Conservation (phyloP, 2,113 vertebrate species). For the Rhinopithecus roxellana region DNA sequence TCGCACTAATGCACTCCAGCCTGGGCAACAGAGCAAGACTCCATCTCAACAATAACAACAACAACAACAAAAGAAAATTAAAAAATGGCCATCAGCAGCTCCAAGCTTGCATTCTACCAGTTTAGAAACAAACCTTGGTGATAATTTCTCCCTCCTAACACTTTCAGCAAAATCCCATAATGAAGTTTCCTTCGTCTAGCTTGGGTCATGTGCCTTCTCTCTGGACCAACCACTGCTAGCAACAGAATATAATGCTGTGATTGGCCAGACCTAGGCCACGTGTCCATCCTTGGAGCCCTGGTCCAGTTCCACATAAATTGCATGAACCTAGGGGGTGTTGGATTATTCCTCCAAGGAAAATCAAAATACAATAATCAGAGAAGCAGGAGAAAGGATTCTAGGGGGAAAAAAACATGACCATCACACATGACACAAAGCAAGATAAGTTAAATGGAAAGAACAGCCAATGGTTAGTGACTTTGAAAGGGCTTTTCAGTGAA, state of each 20-base stretch:
- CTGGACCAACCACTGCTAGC: background rate
- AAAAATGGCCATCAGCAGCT: background rate
- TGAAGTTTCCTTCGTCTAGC: background rate
- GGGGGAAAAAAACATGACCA: background rate
- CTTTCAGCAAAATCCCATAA: background rate
- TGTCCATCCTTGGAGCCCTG: background rate
- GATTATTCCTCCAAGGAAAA: background rate
- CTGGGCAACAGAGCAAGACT: too few relatives aligned
- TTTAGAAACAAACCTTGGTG: background rate
- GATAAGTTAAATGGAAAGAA: background rate
- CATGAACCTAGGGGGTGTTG: background rate
- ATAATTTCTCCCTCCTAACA: background rate
- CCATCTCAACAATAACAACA: too few relatives aligned
- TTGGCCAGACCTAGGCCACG: background rate
- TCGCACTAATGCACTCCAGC: too few relatives aligned
- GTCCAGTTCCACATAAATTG: background rate
- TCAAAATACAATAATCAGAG: background rate
- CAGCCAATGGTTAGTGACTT: background rate
- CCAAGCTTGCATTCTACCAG: background rate
- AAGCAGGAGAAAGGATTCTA: background rate
- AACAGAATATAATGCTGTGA: background rate
- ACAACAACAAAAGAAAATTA: too few relatives aligned
- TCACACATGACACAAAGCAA: background rate
- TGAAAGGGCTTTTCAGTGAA: background rate
- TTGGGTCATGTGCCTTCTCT: background rate